Base-by-base conservation (phyloP, 2,888 invertebrate species). In the Drosophila merina region DNA sequence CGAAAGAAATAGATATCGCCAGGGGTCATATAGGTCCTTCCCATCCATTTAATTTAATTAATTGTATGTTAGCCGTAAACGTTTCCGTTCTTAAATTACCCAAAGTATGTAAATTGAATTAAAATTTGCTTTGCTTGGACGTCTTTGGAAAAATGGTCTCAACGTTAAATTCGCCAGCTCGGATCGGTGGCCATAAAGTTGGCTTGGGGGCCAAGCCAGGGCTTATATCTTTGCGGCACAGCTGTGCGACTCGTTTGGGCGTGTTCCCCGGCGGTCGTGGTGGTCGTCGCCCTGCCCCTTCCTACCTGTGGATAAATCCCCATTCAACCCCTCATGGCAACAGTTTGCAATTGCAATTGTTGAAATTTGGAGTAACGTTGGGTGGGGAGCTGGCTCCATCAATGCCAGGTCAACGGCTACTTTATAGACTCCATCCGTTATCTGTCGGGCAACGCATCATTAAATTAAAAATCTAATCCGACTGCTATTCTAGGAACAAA, bases 171-270 rank as follows among this genome's bases (percentile, higher is more conserved):
- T 14, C 28, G 14, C 47, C 31, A 36, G 28, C 45, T 9, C 25
- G 14, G 48, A 42, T 30, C 51, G 36, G 30, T 52, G 63, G 55
- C 36, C 25, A 28, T 67, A 67, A 36, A 67, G 67, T 42, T 66
- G 67, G 66, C 66, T 48, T 67, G 64, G 64, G 57, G 72, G 57
- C 50, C 82, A 45, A 72, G 45, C 54, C 60, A 52, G 38, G 64
- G 63, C 48, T 33, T 64, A 64, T 62, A 51, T 63, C 45, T 50
- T 64, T 52, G 71, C 50, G 47, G 52, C 69, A 72, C 81, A 81
- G 81, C 81, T 81, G 81, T 72, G 84, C 77, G 84, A 81, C 81
- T 86, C 70, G 86, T 81, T 79, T 86, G 86, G 81, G 81, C 86
- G 81, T 86, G 81, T 81, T 79, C 75, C 79, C 70, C 76, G 84